Evolutionary conservation across 2,113 vertebrate species (phyloP).

Genomic region (Hydrochoerus hydrochaeris): DNA sequence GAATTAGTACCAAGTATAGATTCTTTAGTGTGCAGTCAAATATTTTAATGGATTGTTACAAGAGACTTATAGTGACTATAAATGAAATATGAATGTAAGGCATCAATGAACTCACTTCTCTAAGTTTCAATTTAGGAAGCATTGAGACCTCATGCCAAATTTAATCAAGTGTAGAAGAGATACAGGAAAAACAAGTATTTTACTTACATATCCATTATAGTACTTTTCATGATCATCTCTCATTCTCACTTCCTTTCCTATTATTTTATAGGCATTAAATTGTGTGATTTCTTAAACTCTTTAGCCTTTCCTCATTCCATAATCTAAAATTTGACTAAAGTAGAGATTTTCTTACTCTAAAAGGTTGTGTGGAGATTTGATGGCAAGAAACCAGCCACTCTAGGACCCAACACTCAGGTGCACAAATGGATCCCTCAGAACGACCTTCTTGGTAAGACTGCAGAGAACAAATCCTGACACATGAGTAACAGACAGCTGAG

Average conservation of each 20-base stretch:
- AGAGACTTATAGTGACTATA: background rate
- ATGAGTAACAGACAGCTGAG: too few relatives aligned
- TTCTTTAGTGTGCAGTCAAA: background rate
- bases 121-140: background rate
- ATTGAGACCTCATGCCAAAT: background rate
- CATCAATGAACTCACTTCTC: background rate
- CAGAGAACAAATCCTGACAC: background rate
- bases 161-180: background rate
- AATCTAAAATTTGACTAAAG: background rate
- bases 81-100: background rate
- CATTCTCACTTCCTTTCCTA: background rate
- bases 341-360: background rate
- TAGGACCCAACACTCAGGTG: slow-evolving; percentile 88
- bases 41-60: background rate
- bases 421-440: slow-evolving; percentile 93
- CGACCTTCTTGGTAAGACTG: slow-evolving; percentile 89
- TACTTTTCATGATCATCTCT: background rate
- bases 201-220: background rate
- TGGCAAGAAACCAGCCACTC: slow-evolving; percentile 86
- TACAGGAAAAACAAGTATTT: background rate
- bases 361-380: slow-evolving; percentile 91
- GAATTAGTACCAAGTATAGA: background rate
- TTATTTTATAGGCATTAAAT: fast-evolving
- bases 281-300: background rate
- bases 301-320: too few relatives aligned